A percentile compares a stretch with the other conserved stretches of the same genome.
Conservation (phyloP, 2,113 vertebrate genomes). For the Podocnemis expansa region DNA sequence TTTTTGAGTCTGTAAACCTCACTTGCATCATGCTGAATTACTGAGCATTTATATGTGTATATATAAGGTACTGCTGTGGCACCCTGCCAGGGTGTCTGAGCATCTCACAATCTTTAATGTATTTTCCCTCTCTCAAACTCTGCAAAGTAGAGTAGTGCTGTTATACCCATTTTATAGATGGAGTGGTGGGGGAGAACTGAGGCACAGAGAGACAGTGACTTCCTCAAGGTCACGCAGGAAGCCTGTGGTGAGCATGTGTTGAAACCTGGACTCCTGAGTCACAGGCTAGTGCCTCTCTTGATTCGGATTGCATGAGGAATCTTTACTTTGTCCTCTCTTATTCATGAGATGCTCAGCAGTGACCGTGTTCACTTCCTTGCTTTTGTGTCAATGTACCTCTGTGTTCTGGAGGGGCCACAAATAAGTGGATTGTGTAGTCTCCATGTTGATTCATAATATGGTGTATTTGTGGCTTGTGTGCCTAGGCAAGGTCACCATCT, state of each 20-base stretch:
- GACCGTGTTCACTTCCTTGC: background rate
- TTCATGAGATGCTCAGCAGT: rapidly evolving
- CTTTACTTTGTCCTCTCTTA: rapidly evolving
- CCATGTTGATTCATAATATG: background rate
- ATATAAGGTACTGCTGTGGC: background rate
- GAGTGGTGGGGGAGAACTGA: background rate
- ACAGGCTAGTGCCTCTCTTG: rapidly evolving
- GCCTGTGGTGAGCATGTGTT: background rate
- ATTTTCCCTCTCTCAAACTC: background rate
- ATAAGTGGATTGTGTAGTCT: background rate
- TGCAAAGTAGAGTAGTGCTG: background rate
- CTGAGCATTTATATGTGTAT: background rate
- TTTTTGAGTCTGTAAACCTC: background rate
- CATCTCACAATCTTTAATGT: background rate
- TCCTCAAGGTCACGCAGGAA: background rate
- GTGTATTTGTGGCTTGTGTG: background rate
- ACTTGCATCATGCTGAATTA: background rate
- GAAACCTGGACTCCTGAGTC: background rate
- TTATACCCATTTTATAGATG: background rate
- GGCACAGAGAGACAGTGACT: background rate
- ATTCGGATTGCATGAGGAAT: rapidly evolving
- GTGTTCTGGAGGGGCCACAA: rapidly evolving
- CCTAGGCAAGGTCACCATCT: rapidly evolving
- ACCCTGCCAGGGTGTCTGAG: background rate
- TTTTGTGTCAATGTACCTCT: background rate